Evolutionary conservation across 2,797 vertebrate species (phyloP).

Genomic region (Liasis olivaceus): DNA sequence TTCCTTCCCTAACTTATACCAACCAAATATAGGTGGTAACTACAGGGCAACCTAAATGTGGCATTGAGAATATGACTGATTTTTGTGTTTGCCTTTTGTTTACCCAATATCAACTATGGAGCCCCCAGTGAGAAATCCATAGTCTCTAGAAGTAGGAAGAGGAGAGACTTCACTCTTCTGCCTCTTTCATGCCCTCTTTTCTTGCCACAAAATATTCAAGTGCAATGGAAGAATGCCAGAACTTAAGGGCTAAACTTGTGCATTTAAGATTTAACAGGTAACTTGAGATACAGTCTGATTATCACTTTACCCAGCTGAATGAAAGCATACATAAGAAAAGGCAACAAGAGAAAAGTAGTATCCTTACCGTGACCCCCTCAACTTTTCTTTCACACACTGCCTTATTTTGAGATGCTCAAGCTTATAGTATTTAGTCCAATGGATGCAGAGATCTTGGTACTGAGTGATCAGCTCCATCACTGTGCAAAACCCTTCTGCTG

Average conservation of each 20-base stretch:
- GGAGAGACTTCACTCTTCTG: background rate
- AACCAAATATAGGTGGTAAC: background rate
- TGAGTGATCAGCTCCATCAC: slow-evolving; percentile 57
- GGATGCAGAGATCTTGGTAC: slow-evolving; percentile 58
- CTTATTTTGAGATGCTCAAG: slow-evolving; percentile 44
- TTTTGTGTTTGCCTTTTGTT: background rate
- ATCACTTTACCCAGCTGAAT: background rate
- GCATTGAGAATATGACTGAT: background rate
- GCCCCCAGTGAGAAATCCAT: background rate
- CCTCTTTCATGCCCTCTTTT: background rate
- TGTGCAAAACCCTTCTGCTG: slow-evolving; percentile 46
- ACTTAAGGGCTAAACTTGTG: no score
- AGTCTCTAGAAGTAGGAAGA: background rate
- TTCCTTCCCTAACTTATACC: background rate
- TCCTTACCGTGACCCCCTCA: slow-evolving; percentile 45
- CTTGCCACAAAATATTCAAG: background rate
- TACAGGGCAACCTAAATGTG: background rate
- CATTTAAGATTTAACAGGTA: background rate
- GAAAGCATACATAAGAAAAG: background rate
- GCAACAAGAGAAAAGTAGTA: accelerated
- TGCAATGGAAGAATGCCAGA: background rate
- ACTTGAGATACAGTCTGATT: background rate
- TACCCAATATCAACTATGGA: background rate
- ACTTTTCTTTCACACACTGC: slow-evolving; percentile 36
- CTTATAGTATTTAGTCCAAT: slow-evolving; percentile 68